A percentile compares a stretch with the other conserved stretches of the same genome.
Conservation (phyloP, 1,140 invertebrate species). For the Sipha flava region DNA sequence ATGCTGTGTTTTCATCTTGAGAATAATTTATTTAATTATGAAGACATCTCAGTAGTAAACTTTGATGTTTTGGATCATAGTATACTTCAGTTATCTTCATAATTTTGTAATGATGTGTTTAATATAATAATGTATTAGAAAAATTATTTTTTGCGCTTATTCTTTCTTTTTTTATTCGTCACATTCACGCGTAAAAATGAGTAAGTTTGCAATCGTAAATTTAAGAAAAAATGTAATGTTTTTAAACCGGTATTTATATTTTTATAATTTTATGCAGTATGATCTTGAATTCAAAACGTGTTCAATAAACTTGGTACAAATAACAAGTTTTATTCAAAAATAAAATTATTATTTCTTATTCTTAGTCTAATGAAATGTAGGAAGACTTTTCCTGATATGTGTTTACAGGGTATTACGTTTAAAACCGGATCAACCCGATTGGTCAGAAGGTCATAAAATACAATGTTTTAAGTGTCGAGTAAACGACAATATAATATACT, state of each 20-base stretch:
- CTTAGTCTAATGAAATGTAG: background rate
- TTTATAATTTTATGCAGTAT: background rate
- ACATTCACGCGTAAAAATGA: no score
- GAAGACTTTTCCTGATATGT: background rate
- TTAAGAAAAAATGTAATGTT: no score
- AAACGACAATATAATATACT: slow-evolving; percentile 4
- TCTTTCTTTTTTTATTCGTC: no score
- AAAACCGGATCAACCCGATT: slow-evolving; percentile 29
- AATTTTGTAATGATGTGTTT: background rate
- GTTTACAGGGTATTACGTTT: background rate
- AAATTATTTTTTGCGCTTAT: no score
- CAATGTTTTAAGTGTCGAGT: background rate
- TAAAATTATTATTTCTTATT: background rate
- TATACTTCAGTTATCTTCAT: background rate
- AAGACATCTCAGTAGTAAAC: background rate
- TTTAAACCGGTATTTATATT: background rate
- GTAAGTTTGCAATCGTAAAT: no score
- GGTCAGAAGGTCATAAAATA: slow-evolving; percentile 1
- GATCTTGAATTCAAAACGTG: slow-evolving; percentile 2
- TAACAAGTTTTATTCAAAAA: background rate
- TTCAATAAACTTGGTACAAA: background rate
- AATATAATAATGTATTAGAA: no score
- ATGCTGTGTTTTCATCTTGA: background rate
- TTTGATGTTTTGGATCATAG: background rate
- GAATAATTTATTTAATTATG: background rate